Evolutionary conservation across 2,113 vertebrate genomes (phyloP).

Genomic region (Pluvianellus socialis): DNA sequence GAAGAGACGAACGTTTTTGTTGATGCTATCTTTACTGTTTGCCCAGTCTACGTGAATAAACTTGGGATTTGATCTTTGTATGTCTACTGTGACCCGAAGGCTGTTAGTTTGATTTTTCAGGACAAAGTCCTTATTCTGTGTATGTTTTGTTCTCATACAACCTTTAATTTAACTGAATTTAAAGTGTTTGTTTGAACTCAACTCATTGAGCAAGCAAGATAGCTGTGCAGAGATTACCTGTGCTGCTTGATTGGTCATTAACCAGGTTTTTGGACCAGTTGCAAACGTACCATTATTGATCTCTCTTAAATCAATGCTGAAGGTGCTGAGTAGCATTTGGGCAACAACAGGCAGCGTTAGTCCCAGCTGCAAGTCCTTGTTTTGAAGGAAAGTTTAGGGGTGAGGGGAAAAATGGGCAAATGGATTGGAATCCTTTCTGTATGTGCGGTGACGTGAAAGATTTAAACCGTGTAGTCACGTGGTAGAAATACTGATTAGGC

Average conservation of each 20-base stretch:
- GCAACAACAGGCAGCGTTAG: neutral
- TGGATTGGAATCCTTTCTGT: neutral
- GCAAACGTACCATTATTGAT: neutral
- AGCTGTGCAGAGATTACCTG: neutral
- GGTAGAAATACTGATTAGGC: neutral
- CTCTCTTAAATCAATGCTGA: neutral
- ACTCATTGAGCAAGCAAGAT: neutral
- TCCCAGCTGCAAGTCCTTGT: neutral
- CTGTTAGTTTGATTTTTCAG: neutral
- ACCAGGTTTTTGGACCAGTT: neutral
- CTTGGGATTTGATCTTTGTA: neutral
- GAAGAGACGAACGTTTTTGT: neutral
- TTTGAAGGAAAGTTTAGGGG: neutral
- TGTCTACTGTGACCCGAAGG: accelerated
- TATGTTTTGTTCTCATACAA: neutral
- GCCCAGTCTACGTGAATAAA: neutral
- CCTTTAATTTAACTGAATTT: neutral
- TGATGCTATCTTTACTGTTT: neutral
- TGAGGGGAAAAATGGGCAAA: neutral
- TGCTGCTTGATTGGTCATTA: neutral
- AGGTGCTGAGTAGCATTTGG: neutral
- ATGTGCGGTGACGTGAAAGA: neutral
- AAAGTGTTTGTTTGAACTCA: neutral
- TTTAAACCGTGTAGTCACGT: accelerated
- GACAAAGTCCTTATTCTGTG: neutral